Evolutionary conservation across 2,113 vertebrate genomes (phyloP).

Genomic region (Tupaia tana): DNA sequence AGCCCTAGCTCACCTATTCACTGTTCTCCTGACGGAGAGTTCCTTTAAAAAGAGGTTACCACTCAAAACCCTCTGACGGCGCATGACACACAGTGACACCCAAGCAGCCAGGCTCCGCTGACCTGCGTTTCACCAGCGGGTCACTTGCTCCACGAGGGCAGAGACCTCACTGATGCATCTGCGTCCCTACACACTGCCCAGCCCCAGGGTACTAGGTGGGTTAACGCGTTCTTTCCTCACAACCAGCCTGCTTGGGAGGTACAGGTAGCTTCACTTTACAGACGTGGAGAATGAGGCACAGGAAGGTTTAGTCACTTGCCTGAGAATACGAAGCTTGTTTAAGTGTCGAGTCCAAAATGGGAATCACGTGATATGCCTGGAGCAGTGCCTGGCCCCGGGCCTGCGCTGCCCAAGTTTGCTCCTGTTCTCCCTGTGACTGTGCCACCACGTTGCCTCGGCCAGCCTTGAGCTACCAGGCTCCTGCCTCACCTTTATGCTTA

Average conservation of each 20-base stretch:
- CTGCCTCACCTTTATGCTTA: no score
- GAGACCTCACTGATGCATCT: background rate
- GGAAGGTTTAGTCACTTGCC: background rate
- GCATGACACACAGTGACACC: background rate
- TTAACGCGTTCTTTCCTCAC: background rate
- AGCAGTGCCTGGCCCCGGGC: no score
- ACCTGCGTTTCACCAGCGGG: background rate
- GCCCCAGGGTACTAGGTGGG: accelerated
- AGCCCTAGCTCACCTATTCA: background rate
- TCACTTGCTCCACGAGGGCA: background rate
- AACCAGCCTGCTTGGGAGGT: background rate
- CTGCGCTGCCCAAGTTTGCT: no score
- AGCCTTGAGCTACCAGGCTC: no score
- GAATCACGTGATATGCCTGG: background rate
- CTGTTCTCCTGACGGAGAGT: background rate
- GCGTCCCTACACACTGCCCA: no score
- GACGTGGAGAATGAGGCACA: background rate
- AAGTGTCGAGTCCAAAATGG: background rate
- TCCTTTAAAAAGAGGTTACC: background rate
- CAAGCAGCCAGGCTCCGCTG: background rate
- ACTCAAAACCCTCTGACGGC: background rate
- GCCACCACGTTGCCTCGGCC: no score
- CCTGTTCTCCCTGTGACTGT: no score
- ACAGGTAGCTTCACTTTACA: background rate
- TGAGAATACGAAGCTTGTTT: background rate